Base-by-base conservation (phyloP, 2,888 invertebrate species). In the Eumacrocentrus americanus region DNA sequence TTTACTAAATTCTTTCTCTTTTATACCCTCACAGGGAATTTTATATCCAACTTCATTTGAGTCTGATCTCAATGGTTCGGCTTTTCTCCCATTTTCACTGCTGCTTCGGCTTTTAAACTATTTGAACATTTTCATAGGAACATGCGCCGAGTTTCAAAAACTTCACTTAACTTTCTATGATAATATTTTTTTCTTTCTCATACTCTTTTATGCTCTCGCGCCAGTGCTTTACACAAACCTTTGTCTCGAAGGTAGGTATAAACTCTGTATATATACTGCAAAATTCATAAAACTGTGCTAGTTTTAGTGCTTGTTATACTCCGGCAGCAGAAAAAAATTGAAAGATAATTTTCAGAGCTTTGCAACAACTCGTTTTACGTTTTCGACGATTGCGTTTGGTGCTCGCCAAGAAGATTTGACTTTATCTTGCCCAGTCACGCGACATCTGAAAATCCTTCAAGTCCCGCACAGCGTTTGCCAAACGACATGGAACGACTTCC, bases 61-160 rank as follows among this genome's bases (percentile, higher is more conserved):
- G 22, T 40, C 16, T 23, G 1, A 44, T 51, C 22, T 51, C 51
- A 12, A 34, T 44, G 16, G 44, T 34, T 40, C 3, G 25, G 22
- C 20, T 34, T 35, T 53, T 42, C 16, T 29, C 18, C 22, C 20
- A 42, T 54, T 44, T 44, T 44, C 54, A 42, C 25, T 18, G 18
- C 44, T 34, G 9, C 3, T 9, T 42, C 6, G n/a, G 11, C 34
- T 12, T 53, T 18, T 25, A 53, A 44, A 34, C n/a, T 44, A 53
- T 53, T 42, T 53, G 34, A 42, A 53, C 44, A 53, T 44, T 34
- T 20, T 38, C 20, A n/a, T 40, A 35, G 58, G 44, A 52, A 38
- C 37, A 51, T 52, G 23, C 46, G 51, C 25, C 44, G 12, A 58
- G 51, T 44, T 58, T 51, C 22, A 18, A 18, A 46, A 48, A 46